Evolutionary conservation across 2,797 vertebrate species (phyloP).

Genomic region (Kryptolebias ocellatus): DNA sequence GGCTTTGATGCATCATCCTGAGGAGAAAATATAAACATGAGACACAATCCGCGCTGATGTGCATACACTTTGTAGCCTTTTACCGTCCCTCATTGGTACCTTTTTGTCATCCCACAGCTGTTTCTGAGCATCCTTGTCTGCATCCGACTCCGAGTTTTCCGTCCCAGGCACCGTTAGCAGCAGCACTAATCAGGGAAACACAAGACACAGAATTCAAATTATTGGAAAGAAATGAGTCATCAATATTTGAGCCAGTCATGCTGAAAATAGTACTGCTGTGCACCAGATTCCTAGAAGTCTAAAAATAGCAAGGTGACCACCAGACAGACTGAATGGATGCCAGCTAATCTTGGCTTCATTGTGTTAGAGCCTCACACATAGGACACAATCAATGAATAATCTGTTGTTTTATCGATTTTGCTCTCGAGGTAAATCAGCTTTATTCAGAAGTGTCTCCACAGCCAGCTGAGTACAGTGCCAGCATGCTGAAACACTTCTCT

Average conservation of each 20-base stretch:
- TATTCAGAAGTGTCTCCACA: conserved; percentile 38
- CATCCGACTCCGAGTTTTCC: conserved; percentile 86
- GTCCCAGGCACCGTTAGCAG: conserved; percentile 93
- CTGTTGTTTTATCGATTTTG: conserved; percentile 54
- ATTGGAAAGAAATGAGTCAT: conserved; percentile 64
- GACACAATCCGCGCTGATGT: conserved; percentile 2
- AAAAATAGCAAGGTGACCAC: conserved; percentile 73
- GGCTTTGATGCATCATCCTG: conserved; percentile 89
- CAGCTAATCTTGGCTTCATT: conserved; percentile 58
- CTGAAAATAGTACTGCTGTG: conserved; percentile 47
- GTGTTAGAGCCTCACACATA: conserved; percentile 42
- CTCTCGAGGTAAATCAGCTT: conserved; percentile 40
- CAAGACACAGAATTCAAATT: conserved; percentile 55
- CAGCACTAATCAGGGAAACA: conserved; percentile 83
- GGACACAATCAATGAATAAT: conserved; percentile 57
- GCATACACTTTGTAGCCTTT: conserved; percentile 5
- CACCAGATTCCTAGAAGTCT: conserved; percentile 52
- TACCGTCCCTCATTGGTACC: conserved; percentile 75
- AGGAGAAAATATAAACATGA: conserved; percentile 40
- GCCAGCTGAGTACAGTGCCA: conserved; percentile 10
- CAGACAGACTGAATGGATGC: conserved; percentile 62
- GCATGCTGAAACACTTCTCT: conserved; percentile 8
- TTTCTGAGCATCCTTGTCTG: conserved; percentile 88
- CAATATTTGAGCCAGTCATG: conserved; percentile 47
- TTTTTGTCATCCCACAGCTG: conserved; percentile 92